These are phyloP conservation scores for Mormoops blainvillei DNA, from an alignment of 2,113 vertebrate genomes.

Conservation along the genomic window DNA sequence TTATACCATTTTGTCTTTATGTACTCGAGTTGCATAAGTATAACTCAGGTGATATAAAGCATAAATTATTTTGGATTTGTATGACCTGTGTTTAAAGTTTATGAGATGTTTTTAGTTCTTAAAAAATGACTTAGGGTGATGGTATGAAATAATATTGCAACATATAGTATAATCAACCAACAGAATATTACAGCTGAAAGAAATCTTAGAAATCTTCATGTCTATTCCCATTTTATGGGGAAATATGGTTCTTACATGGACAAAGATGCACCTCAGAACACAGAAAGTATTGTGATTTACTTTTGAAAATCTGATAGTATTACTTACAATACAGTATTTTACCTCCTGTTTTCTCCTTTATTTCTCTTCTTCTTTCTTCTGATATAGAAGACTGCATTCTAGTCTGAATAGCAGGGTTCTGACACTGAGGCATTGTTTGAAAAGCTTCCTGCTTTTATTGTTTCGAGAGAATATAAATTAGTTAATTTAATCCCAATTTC, in stretches of 20 bases:
- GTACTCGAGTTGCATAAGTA: not conserved
- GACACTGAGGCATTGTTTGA: not conserved
- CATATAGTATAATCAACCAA: not conserved
- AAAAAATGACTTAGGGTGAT: not conserved
- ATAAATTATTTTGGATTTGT: not conserved
- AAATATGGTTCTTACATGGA: conserved; percentile 19
- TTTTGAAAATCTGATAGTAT: not conserved
- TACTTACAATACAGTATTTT: not conserved
- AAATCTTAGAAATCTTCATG: not conserved
- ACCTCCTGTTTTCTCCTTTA: conserved; percentile 9
- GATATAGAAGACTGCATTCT: not conserved
- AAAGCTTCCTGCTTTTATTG: conserved; percentile 6
- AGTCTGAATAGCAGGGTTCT: conserved; percentile 17
- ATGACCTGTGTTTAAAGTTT: conserved; percentile 34
- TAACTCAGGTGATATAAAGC: conserved; percentile 22
- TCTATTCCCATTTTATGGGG: not conserved
- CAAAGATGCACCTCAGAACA: conserved; percentile 4
- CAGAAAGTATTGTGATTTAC: not conserved
- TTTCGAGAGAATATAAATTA: conserved; percentile 38
- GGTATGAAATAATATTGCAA: not conserved
- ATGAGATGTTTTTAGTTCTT: not conserved
- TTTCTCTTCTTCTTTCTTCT: not conserved
- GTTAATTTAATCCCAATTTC: conserved; percentile 11
- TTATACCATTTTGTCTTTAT: not conserved
- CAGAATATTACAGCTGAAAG: not conserved